Percentiles rank a stretch among this genome's conserved stretches.
Conservation (phyloP, 2,888 invertebrate genomes). For the Eristalis intricaria region DNA sequence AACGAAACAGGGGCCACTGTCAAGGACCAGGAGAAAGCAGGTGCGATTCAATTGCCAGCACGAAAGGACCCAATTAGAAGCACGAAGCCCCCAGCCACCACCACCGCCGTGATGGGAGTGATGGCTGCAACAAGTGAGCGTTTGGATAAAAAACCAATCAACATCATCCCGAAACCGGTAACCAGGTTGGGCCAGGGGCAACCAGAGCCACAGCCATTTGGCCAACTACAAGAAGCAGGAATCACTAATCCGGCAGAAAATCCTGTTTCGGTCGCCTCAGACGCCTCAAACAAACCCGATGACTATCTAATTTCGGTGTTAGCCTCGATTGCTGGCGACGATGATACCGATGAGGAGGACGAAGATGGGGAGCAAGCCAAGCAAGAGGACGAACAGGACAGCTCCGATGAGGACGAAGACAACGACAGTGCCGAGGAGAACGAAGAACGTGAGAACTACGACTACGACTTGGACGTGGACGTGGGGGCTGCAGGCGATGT, state of each 20-base stretch:
- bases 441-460: constrained; percentile 41
- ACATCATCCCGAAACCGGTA: constrained; percentile 14
- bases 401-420: constrained; percentile 10
- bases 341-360: constrained; percentile 3
- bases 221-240: constrained; percentile 28
- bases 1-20: constrained; percentile 15
- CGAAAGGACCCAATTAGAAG: constrained; percentile 59
- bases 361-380: constrained; percentile 15
- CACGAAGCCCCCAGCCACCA: constrained; percentile 24
- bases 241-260: constrained; percentile 18
- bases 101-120: not conserved
- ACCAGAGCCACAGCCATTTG: not conserved
- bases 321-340: constrained; percentile 30
- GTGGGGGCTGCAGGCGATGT: constrained; percentile 39
- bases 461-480: constrained; percentile 10
- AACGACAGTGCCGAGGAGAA: constrained; percentile 24
- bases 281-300: constrained; percentile 22
- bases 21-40: constrained; percentile 35
- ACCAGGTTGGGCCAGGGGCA: constrained; percentile 30
- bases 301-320: constrained; percentile 51
- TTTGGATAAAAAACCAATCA: constrained; percentile 48
- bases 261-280: not conserved
- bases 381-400: not conserved
- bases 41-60: constrained; percentile 46
- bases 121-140: constrained; percentile 38